A percentile compares a stretch with the other conserved stretches of the same genome.
Evolutionary conservation across 2,888 invertebrate species (phyloP).

Genomic region (Spodoptera exigua): DNA sequence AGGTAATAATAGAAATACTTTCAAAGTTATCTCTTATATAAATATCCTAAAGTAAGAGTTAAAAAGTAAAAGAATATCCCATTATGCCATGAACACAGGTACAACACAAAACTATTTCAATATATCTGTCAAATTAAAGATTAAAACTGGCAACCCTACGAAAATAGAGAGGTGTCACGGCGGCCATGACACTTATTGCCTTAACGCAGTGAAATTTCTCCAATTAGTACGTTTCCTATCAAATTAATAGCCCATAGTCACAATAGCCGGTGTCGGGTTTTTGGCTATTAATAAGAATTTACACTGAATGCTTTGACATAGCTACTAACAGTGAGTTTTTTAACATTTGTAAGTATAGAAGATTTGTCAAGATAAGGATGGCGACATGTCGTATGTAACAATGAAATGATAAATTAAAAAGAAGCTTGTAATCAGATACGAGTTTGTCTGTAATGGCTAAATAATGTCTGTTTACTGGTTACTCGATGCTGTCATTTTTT

Average conservation of each 20-base stretch:
- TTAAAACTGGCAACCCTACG: slow-evolving; percentile 47
- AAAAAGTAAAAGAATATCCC: no score
- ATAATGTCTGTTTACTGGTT: no score
- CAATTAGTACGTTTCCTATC: slow-evolving; percentile 73
- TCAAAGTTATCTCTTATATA: no score
- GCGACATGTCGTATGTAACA: slow-evolving; percentile 13
- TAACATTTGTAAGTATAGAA: slow-evolving; percentile 30
- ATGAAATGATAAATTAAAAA: slow-evolving; percentile 18
- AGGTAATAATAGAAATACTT: no score
- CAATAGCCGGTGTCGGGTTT: slow-evolving; percentile 57
- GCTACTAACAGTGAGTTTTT: slow-evolving; percentile 30
- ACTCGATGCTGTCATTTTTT: no score
- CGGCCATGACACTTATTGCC: slow-evolving; percentile 43
- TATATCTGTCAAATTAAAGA: slow-evolving; percentile 26
- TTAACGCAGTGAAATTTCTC: slow-evolving; percentile 67
- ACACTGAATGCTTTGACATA: slow-evolving; percentile 23
- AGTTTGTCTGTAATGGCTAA: no score
- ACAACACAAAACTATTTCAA: slow-evolving; percentile 35
- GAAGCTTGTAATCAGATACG: no score
- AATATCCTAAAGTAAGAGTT: no score
- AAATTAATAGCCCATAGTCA: slow-evolving; percentile 67
- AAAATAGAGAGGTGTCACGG: slow-evolving; percentile 38
- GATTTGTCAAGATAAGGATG: slow-evolving; percentile 45
- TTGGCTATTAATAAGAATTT: slow-evolving; percentile 48
- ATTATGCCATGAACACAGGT: not conserved